phyloP scores from a whole-genome alignment of 2,113 vertebrate genomes.

The Cryptotis parvus region DNA sequence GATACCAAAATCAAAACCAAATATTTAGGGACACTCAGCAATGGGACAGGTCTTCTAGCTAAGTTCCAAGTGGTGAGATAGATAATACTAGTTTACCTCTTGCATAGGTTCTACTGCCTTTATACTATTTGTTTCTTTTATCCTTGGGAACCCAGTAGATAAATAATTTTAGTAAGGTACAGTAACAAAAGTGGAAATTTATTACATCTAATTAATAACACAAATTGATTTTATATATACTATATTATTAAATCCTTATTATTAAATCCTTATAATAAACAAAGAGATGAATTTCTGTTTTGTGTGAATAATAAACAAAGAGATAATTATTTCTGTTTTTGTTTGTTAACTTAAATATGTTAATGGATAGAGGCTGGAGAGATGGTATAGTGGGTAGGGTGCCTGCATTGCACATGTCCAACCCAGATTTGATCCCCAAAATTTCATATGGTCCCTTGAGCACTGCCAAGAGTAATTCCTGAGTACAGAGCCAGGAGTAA shows the following conservation, averaged over 20 bases:
- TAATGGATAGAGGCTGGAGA: no score
- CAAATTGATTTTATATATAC: constrained; percentile 7
- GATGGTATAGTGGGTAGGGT: no score
- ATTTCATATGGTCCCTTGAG: no score
- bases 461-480: no score
- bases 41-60: background rate
- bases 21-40: no score
- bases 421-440: no score
- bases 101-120: background rate
- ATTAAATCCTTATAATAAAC: constrained; percentile 37
- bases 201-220: background rate
- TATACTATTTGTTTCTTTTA: constrained; percentile 27
- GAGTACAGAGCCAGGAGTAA: no score
- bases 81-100: background rate
- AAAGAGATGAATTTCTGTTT: constrained; percentile 21
- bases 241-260: constrained; percentile 40
- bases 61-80: background rate
- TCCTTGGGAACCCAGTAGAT: constrained; percentile 13
- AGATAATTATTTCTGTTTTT: constrained; percentile 37
- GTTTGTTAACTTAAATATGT: constrained; percentile 35
- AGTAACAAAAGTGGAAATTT: constrained; percentile 23
- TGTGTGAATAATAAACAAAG: constrained; percentile 45
- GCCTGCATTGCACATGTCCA: no score
- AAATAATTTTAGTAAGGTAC: constrained; percentile 59
- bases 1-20: background rate